These are phyloP conservation scores for Encarsia formosa DNA, from an alignment of 2,888 invertebrate species.

Conservation along the genomic window DNA sequence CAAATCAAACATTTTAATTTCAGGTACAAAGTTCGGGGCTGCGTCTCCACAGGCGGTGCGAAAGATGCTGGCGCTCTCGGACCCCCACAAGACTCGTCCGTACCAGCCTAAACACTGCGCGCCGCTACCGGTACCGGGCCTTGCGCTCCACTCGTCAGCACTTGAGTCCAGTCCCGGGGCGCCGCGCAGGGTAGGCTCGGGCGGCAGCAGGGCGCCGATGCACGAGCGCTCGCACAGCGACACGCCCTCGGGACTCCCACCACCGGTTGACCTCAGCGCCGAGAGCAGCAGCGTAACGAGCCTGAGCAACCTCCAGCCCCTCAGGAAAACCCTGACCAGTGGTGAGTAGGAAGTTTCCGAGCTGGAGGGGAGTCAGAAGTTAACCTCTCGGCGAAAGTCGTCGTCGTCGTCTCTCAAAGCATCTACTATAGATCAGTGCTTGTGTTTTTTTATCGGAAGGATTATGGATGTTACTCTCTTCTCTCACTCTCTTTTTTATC, in stretches of 20 bases:
- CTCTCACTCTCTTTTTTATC: no score
- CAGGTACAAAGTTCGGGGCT: constrained; percentile 61
- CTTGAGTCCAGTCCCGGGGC: constrained; percentile 58
- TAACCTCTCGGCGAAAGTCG: constrained; percentile 2
- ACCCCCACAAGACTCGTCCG: constrained; percentile 81
- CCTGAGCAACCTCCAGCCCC: constrained; percentile 76
- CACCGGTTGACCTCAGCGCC: constrained; percentile 80
- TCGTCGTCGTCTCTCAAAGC: constrained; percentile 22
- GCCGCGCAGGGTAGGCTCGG: constrained; percentile 57
- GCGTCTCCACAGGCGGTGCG: constrained; percentile 96
- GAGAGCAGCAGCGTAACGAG: constrained; percentile 95
- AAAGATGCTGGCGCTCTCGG: constrained; percentile 88
- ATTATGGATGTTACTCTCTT: constrained; percentile 9
- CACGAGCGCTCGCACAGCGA: constrained; percentile 89
- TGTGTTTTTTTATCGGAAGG: constrained; percentile 12
- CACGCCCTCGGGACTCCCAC: constrained; percentile 76
- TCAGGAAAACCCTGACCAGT: constrained; percentile 75
- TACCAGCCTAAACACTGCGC: constrained; percentile 75
- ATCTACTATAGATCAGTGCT: constrained; percentile 18
- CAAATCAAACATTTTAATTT: neutral
- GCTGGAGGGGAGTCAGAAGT: neutral
- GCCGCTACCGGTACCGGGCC: constrained; percentile 63
- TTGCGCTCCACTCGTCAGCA: constrained; percentile 50
- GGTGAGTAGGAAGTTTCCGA: constrained; percentile 54
- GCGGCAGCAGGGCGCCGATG: constrained; percentile 56